These are phyloP conservation scores for Drepana falcataria DNA, from an alignment of 2,888 invertebrate genomes.

Conservation along the genomic window DNA sequence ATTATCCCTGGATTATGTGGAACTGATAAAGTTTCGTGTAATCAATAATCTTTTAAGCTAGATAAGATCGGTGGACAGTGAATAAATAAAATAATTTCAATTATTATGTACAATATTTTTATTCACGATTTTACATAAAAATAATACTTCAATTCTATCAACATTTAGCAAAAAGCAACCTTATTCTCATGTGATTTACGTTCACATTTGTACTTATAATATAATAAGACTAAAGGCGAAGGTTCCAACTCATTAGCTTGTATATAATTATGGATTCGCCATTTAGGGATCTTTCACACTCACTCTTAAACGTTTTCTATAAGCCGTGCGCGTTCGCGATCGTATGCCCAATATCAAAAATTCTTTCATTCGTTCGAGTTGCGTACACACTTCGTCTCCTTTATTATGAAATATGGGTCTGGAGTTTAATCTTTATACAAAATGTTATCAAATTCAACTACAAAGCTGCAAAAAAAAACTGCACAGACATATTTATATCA, in stretches of 20 bases:
- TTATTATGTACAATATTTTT: constrained; percentile 46
- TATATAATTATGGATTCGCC: neutral
- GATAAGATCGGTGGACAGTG: no score
- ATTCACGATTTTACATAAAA: constrained; percentile 56
- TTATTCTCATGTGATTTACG: constrained; percentile 23
- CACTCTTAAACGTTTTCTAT: no score
- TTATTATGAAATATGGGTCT: no score
- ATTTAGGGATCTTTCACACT: no score
- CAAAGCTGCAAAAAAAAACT: no score
- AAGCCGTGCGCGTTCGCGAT: no score
- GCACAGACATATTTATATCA: no score
- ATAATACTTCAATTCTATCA: constrained; percentile 60
- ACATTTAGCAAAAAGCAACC: constrained; percentile 45
- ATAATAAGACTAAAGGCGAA: constrained; percentile 23
- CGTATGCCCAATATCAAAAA: no score
- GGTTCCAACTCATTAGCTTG: constrained; percentile 9
- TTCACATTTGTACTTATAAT: constrained; percentile 46
- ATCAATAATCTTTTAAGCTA: neutral
- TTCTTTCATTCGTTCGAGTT: no score
- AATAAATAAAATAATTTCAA: constrained; percentile 6
- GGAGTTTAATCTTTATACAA: no score
- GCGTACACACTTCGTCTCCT: no score
- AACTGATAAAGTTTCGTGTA: no score
- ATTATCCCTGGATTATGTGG: neutral
- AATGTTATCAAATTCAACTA: neutral